Evolutionary conservation across 2,113 vertebrate genomes (phyloP), one percentile per base, ranked within the genome.

Genomic region (Sapajus apella): DNA sequence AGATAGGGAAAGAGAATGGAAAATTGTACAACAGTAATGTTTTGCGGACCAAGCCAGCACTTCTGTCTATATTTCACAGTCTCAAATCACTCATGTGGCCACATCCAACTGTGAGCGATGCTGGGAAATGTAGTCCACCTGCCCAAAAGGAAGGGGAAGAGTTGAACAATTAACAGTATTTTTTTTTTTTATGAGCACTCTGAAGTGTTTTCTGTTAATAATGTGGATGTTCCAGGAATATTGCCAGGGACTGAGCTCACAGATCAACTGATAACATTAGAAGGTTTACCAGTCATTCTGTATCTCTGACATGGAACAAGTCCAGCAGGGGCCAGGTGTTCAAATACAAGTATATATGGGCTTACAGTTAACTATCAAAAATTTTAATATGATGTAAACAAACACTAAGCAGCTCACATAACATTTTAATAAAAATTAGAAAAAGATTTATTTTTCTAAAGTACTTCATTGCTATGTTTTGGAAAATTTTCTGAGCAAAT

Each of bases 391-490:
- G 9, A 70, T n/a, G 27, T 56, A 82, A 75, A 52, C 25, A 82
- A 75, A 52, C 25, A 45, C 37, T 95, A 90, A 95, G 58, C 61
- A 83, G 23, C 40, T 84, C 40, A 72, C 75, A 35, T 80, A 83
- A 55, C 9, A 85, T 90, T 40, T 73, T 81, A 76, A 25, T 90
- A 32, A 93, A 91, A 81, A 92, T 68, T 68, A 81, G 61, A 85
- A 93, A 70, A 68, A 68, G 9, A 81, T 5, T 21, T 88, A 73
- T 72, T 76, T 95, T 90, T 18, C 40, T 50, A 85, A 75, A 77
- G 81, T 8, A 85, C 10, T 77, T 90, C 25, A 80, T 37, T 90
- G 52, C 68, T 80, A 55, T 47, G 30, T 90, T 90, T 7, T 16
- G 81, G 72, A 75, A 93, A 76, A 43, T 37, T 58, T 81, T 80